A percentile compares a stretch with the other conserved stretches of the same genome.
Evolutionary conservation across 2,797 vertebrate species (phyloP).

Genomic region (Paramormyrops hopkinsi): DNA sequence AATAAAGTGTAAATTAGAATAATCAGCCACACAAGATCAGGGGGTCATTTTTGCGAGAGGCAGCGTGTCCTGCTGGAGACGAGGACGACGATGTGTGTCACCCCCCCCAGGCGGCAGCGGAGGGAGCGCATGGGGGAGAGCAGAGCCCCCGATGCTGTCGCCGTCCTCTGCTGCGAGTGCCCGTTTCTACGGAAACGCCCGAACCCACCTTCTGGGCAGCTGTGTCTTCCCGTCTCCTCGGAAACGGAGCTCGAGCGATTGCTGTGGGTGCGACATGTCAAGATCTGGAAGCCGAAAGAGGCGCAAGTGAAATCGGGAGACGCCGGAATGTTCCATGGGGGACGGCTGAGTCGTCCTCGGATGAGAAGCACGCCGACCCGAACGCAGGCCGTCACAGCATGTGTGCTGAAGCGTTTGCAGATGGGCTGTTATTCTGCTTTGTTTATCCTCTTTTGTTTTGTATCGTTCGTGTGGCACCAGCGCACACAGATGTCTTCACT

Average conservation of each 20-base stretch:
- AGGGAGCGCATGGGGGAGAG: slow-evolving; percentile 66
- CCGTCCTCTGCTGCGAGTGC: slow-evolving; percentile 67
- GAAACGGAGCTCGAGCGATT: slow-evolving; percentile 25
- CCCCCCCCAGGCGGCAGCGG: background rate
- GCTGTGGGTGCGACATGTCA: slow-evolving; percentile 31
- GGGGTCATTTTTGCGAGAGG: background rate
- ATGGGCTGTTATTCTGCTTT: background rate
- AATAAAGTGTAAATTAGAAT: background rate
- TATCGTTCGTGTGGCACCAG: background rate
- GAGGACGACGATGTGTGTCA: background rate
- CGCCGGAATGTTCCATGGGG: background rate
- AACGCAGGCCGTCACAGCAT: background rate
- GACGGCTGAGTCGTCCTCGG: background rate
- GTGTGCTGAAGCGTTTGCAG: background rate
- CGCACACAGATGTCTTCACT: background rate
- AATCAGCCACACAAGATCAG: background rate
- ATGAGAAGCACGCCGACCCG: background rate
- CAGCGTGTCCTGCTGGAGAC: background rate
- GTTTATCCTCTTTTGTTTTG: background rate
- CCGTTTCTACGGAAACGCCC: slow-evolving; percentile 87
- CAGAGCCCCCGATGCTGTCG: slow-evolving; percentile 61
- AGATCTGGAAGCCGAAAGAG: slow-evolving; percentile 47
- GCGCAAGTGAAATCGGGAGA: slow-evolving; percentile 14
- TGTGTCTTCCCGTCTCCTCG: slow-evolving; percentile 58
- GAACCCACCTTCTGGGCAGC: slow-evolving; percentile 88